Percentiles rank a stretch among this genome's conserved stretches.
phyloP scores from a whole-genome alignment of 2,797 vertebrate genomes.

The Phrynocephalus vlangalii region DNA sequence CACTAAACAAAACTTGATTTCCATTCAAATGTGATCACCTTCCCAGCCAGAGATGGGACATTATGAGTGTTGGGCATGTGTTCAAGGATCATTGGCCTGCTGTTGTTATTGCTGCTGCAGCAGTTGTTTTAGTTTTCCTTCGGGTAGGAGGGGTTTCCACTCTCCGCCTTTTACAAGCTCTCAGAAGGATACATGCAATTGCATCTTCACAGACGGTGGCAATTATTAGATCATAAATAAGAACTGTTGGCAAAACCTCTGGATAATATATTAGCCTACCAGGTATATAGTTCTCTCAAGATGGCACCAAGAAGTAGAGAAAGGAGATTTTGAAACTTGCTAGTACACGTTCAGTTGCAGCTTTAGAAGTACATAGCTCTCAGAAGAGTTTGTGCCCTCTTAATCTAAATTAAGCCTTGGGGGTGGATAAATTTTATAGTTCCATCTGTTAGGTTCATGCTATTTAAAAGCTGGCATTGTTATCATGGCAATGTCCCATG shows the following conservation, averaged over 20 bases:
- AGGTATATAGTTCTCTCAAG: background rate
- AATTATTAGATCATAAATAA: background rate
- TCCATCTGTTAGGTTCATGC: conserved; percentile 49
- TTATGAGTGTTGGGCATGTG: background rate
- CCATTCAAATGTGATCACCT: background rate
- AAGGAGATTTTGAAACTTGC: background rate
- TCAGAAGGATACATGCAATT: background rate
- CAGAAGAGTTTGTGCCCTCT: background rate
- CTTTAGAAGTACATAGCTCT: background rate
- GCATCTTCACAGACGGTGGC: background rate
- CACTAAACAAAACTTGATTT: background rate
- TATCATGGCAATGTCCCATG: conserved; percentile 51
- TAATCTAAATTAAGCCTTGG: conserved; percentile 39
- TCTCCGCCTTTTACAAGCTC: no score
- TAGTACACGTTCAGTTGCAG: background rate
- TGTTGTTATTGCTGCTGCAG: no score
- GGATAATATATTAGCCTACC: background rate
- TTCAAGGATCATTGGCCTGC: background rate
- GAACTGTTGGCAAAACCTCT: background rate
- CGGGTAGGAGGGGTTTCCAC: no score
- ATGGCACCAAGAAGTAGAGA: background rate
- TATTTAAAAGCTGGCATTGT: conserved; percentile 38
- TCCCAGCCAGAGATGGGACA: background rate
- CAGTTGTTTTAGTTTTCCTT: no score
- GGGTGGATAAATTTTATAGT: conserved; percentile 35